Evolutionary conservation across 2,888 invertebrate genomes (phyloP), one percentile per base, ranked within the genome.

Genomic region (Timema podura): DNA sequence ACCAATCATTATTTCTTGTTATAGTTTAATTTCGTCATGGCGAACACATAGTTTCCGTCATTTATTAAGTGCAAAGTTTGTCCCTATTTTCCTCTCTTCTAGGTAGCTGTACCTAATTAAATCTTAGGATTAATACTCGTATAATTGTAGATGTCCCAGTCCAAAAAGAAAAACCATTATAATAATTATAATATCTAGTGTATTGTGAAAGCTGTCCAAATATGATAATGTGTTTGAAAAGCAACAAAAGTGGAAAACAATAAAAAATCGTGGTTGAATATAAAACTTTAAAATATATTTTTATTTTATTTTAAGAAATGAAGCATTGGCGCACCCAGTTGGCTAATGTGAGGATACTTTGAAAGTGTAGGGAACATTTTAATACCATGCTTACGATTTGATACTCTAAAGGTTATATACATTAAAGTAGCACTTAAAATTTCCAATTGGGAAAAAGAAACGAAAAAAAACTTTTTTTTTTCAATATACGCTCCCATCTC

Each of bases 211-310:
- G 59, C 69, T 69, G 69, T 69, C 69, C 72, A 69, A 70, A 72
- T 68, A 72, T 69, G 70, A 68, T 48, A 70, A 80, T 81, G 81
- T 70, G 61, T 51, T 67, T 66, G 66, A 70, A 70, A 67, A 71
- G 65, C 48, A 71, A 70, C 64, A 71, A 71, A 61, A 61, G 44
- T 61, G 30, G 61, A 71, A 71, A 71, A 57, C 46, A 71, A 71
- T 69, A 73, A 71, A 81, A 30, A 81, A 81, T 80, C 81, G 81
- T 81, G 81, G 81, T 81, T 81, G 81, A 81, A 80, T 81, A 81
- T 80, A 80, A 81, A 30, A 54, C 44, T 30, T 30, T 30, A 30
- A 30, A 30, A 30, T 30, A 30, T 30, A 30, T 30, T 30, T 30
- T 30, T 30, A 30, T 30, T 30, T 30, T 30, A 30, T 30, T 30